Percentiles rank a stretch among this genome's conserved stretches.
phyloP scores from a whole-genome alignment of 2,113 vertebrate genomes.

The Albula goreensis region DNA sequence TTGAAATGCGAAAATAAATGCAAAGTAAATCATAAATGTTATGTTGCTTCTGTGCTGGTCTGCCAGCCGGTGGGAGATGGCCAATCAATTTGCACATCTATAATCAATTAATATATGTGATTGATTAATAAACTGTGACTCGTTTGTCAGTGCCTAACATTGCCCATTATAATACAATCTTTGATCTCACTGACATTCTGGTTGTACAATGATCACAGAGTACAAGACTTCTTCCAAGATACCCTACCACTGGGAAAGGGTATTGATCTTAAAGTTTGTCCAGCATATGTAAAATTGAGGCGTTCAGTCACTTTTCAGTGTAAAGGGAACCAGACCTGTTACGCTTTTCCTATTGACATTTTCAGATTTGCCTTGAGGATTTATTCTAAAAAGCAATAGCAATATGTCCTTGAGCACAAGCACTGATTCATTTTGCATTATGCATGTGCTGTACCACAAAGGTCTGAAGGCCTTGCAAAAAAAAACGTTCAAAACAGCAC shows the following conservation, averaged over 20 bases:
- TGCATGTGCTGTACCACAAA: background rate
- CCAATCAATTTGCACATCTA: conserved; percentile 14
- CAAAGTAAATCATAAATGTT: background rate
- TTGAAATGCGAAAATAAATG: conserved; percentile 31
- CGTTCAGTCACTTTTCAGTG: background rate
- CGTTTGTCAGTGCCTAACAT: conserved; percentile 6
- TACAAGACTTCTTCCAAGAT: background rate
- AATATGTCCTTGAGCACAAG: background rate
- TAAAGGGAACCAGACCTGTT: background rate
- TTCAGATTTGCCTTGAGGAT: background rate
- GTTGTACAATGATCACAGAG: background rate
- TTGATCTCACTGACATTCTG: background rate
- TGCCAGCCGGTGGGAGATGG: background rate
- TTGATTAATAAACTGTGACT: conserved; percentile 23
- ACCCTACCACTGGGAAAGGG: background rate
- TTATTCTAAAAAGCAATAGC: background rate
- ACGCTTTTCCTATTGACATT: background rate
- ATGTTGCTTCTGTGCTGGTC: background rate
- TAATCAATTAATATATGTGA: conserved; percentile 30
- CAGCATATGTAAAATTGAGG: background rate
- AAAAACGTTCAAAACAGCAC: background rate
- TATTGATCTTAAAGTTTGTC: conserved; percentile 8
- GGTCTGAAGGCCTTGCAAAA: background rate
- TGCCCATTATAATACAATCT: background rate
- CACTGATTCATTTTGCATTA: background rate